Base-by-base conservation (phyloP, 2,888 invertebrate genomes). In the Drosophila dives region DNA sequence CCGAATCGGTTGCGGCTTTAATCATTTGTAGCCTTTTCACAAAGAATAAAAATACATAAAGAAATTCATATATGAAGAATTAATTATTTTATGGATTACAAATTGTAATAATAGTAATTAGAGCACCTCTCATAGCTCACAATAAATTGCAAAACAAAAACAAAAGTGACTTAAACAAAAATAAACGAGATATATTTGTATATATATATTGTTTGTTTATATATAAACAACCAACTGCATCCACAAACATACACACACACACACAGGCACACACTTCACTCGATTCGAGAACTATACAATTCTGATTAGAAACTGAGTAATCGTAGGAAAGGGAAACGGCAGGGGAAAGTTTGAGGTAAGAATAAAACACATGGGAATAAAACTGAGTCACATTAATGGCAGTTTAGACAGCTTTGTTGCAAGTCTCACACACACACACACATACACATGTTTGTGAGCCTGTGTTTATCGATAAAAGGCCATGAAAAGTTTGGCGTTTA, bases 401-500 rank as follows among this genome's bases (percentile, higher is more conserved):
- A 80, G 20, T 38, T 33, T 5, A 33, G 32, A 10, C 56, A 61
- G 54, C 42, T 51, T 33, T 20, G 23, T 1, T 23, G 23, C 12
- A 49, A n/a, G 23, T 29, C 29, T 29, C 50, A 63, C 20, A 15
- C 34, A 26, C 38, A 58, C 11, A 36, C 38, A 38, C 12, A 54
- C 8, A 23, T n/a, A 4, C 0, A 26, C 29, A 8, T 17, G 3
- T 26, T 34, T 26, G 10, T 36, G 23, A 29, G 7, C 58, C n/a
- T 59, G 33, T 40, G 12, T 34, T 12, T 45, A 56, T 34, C 48
- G 48, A 49, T 38, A 63, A 51, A 60, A 58, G 54, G 15, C 77
- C 61, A 59, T 62, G 29, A 50, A 63, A 33, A 54, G 76, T 80
- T 76, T 70, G 65, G 33, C 34, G 53, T 34, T 49, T 53, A 38